Conservation (phyloP, 2,113 vertebrate genomes). For the Labeo rohita region DNA sequence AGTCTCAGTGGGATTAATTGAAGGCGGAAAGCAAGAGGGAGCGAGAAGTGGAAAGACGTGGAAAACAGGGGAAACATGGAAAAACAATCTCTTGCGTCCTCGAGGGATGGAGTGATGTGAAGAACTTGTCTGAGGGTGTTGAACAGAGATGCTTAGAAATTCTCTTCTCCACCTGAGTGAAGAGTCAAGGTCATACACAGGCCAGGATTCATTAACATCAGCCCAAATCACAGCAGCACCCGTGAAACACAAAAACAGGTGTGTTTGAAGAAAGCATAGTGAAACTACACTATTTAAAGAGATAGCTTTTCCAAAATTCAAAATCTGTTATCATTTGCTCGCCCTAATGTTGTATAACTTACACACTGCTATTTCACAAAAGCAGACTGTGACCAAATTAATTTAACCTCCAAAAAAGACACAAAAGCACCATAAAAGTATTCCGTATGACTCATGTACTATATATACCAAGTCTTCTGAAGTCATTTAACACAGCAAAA, state of each 20-base stretch:
- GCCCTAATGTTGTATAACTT: not conserved
- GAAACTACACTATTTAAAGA: not conserved
- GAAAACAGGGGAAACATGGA: slow-evolving; percentile 49
- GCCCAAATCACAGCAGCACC: not conserved
- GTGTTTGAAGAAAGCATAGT: not conserved
- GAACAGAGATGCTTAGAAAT: not conserved
- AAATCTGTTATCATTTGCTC: not conserved
- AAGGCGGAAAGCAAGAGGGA: slow-evolving; percentile 52
- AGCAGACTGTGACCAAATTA: not conserved
- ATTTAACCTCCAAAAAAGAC: no score
- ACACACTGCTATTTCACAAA: not conserved
- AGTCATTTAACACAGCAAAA: not conserved
- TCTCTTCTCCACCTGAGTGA: not conserved
- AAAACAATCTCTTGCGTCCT: slow-evolving; percentile 62
- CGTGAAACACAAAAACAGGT: not conserved
- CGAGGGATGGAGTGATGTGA: slow-evolving; percentile 39
- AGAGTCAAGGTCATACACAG: slow-evolving; percentile 29
- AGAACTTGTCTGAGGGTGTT: slow-evolving; percentile 28
- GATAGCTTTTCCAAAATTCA: not conserved
- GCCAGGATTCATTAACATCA: slow-evolving; percentile 4
- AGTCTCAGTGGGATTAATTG: slow-evolving; percentile 39
- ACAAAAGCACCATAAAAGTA: not conserved
- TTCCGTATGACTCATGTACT: not conserved
- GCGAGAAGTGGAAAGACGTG: slow-evolving; percentile 43
- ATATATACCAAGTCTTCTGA: not conserved